Conservation (phyloP, 1,140 invertebrate species). For the Batillaria attramentaria region DNA sequence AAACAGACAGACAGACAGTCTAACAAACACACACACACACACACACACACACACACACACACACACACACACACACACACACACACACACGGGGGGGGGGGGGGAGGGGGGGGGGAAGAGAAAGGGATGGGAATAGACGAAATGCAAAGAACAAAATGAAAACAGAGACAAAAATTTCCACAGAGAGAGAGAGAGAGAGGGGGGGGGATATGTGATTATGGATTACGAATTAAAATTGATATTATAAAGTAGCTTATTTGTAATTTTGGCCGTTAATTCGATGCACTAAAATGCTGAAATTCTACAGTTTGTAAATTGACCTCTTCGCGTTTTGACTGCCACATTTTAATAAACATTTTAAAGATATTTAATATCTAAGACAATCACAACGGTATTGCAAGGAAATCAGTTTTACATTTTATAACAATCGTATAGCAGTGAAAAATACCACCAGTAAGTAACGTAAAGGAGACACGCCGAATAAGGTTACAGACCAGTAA, state of each 20-base stretch:
- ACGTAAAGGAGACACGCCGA: no score
- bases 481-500: no score
- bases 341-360: neutral
- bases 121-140: neutral
- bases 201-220: neutral
- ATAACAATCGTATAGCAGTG: no score
- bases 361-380: neutral
- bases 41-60: neutral
- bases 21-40: neutral
- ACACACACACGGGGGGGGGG: neutral
- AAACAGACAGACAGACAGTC: neutral
- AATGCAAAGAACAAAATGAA: neutral
- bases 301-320: neutral
- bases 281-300: neutral
- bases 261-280: no score
- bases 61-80: neutral
- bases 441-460: no score
- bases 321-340: neutral
- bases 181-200: neutral
- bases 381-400: no score
- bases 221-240: neutral
- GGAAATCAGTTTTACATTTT: no score
- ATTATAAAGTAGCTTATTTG: neutral
- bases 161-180: neutral
- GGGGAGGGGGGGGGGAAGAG: neutral